Conservation (phyloP, 2,888 invertebrate genomes). For the Amphipyra berbera region DNA sequence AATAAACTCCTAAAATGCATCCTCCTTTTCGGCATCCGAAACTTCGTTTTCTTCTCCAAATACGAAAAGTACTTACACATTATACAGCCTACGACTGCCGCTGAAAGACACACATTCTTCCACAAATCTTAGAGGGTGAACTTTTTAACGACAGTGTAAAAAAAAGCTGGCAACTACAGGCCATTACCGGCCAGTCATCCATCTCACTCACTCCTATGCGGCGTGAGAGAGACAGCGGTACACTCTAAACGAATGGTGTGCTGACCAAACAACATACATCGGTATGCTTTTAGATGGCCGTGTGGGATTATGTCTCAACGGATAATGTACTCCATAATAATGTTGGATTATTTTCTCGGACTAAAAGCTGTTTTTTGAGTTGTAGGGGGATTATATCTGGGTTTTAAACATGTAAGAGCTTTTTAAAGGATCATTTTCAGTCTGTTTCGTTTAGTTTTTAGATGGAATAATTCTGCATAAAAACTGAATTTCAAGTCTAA, state of each 20-base stretch:
- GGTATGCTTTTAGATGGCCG: constrained; percentile 73
- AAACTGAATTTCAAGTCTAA: too few relatives aligned
- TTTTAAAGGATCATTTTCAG: neutral
- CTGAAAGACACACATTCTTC: constrained; percentile 22
- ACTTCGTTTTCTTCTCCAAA: neutral
- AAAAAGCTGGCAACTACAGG: constrained; percentile 45
- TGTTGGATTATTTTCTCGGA: constrained; percentile 43
- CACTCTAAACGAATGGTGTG: constrained; percentile 59
- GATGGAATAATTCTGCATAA: too few relatives aligned
- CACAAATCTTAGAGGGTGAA: constrained; percentile 59
- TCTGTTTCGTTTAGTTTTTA: neutral
- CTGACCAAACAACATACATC: constrained; percentile 74
- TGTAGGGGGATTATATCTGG: constrained; percentile 28
- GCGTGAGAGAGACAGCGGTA: constrained; percentile 28
- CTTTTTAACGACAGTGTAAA: constrained; percentile 68
- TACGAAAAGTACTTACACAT: neutral
- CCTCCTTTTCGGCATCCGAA: neutral
- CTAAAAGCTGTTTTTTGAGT: constrained; percentile 46
- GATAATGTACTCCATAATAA: constrained; percentile 50
- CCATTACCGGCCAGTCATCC: constrained; percentile 35
- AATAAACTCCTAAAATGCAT: neutral
- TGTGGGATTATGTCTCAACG: constrained; percentile 60
- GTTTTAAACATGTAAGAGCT: neutral
- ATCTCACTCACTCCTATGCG: constrained; percentile 11
- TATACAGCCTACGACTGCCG: neutral